Conservation (phyloP, 2,113 vertebrate genomes). For the Ailurus styani region DNA sequence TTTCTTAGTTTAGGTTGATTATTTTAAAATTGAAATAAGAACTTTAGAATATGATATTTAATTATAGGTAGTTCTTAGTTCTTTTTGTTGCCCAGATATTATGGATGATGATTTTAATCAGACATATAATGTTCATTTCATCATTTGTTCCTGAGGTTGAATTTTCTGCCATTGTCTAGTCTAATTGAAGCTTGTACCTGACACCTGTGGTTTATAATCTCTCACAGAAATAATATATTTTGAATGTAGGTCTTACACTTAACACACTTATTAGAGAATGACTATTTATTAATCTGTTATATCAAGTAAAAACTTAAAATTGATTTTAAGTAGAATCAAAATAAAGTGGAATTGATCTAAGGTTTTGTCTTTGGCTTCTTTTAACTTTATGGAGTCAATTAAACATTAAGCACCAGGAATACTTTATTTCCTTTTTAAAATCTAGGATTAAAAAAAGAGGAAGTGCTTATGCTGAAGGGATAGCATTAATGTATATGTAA, state of each 20-base stretch:
- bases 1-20: slow-evolving; percentile 24
- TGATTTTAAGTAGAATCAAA: slow-evolving; percentile 7
- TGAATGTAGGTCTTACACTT: not conserved
- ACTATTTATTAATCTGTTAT: not conserved
- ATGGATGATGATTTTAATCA: not conserved
- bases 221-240: slow-evolving; percentile 1
- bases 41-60: not conserved
- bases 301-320: not conserved
- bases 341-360: not conserved
- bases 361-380: not conserved
- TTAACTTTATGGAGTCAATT: not conserved
- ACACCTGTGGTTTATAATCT: not conserved
- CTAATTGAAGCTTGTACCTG: not conserved
- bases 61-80: not conserved
- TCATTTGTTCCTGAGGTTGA: not conserved
- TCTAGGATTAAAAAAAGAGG: not conserved
- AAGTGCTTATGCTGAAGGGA: not conserved
- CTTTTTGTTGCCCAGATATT: not conserved
- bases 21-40: slow-evolving; percentile 12
- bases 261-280: not conserved
- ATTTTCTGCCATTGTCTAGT: not conserved
- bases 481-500: not conserved
- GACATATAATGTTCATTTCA: not conserved
- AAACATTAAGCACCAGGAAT: not conserved
- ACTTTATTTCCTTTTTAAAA: not conserved